These are phyloP conservation scores for Apotomis turbidana DNA, from an alignment of 2,888 invertebrate genomes.

Conservation along the genomic window DNA sequence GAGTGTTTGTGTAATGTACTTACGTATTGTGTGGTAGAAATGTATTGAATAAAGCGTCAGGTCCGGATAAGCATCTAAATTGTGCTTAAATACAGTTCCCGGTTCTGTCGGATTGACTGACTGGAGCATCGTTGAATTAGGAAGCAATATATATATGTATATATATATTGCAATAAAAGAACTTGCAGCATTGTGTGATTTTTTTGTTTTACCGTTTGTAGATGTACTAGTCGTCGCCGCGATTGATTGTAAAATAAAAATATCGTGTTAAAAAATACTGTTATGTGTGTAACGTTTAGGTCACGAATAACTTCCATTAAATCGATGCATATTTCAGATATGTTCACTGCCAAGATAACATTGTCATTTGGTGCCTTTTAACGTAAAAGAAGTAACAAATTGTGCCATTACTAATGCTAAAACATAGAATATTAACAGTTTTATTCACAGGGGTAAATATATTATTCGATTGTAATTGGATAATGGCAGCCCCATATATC, in stretches of 20 bases:
- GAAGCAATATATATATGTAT: background rate
- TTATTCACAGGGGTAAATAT: constrained; percentile 40
- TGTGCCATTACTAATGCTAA: constrained; percentile 75
- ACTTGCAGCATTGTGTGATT: background rate
- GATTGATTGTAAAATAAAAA: background rate
- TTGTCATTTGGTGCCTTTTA: constrained; percentile 61
- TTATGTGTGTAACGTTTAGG: constrained; percentile 19
- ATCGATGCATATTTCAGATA: constrained; percentile 23
- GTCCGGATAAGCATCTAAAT: background rate
- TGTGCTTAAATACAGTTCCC: background rate
- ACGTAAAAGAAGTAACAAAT: constrained; percentile 55
- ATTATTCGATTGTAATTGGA: background rate
- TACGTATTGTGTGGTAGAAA: constrained; percentile 48
- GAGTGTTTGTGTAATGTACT: constrained; percentile 59
- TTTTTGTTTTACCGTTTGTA: background rate
- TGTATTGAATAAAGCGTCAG: constrained; percentile 10
- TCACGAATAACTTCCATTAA: constrained; percentile 29
- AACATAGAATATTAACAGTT: constrained; percentile 49
- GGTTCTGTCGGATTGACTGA: constrained; percentile 5
- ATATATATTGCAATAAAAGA: background rate
- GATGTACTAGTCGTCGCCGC: too few relatives aligned
- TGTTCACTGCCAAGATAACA: constrained; percentile 36
- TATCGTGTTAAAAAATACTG: background rate
- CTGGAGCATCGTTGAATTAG: background rate
- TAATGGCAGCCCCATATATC: too few relatives aligned